Base-by-base conservation (phyloP, 2,888 invertebrate genomes). In the Patella ulyssiponensis region DNA sequence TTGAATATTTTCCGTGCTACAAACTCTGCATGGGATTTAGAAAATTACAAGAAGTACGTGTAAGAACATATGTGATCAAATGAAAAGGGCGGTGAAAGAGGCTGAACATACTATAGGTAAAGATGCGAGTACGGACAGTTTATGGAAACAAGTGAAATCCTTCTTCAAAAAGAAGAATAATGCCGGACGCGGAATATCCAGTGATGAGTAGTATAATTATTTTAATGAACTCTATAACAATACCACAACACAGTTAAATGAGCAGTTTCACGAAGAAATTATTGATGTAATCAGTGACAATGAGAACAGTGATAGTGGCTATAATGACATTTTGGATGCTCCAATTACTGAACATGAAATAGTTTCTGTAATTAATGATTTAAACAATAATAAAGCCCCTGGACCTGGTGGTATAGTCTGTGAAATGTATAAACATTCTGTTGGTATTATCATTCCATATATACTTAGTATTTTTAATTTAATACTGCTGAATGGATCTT, bases 341-440 rank as follows among this genome's bases (percentile, higher is more conserved):
- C 20, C n/a, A 64, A 64, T 64, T 23, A 64, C 12, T 20, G 14
- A 23, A 64, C 20, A 9, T 23, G 20, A 64, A 64, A 64, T 64
- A n/a, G 20, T 64, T n/a, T 23, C 64, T 23, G 23, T 23, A 23
- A 23, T 64, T 23, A 64, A 23, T 23, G 23, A 64, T 17, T 64
- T 64, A 64, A n/a, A n/a, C n/a, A 64, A 20, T 23, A 23, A n/a
- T 23, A 23, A 20, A 64, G 64, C 64, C 14, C 64, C 64, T 9
- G 64, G 23, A 69, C 77, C 33, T 74, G 74, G 27, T 74, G 77
- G 74, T 15, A 58, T 77, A 12, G 56, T 58, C 53, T n/a, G 23
- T 56, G 77, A 77, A 77, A 74, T 77, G 51, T 69, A 69, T 15
- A 77, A 77, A 69, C 54, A 70, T 2, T 70, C 74, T 52, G 11